A percentile compares a stretch with the other conserved stretches of the same genome.
phyloP scores from a whole-genome alignment of 1,140 invertebrate genomes.

The Scaptomyza hsui region DNA sequence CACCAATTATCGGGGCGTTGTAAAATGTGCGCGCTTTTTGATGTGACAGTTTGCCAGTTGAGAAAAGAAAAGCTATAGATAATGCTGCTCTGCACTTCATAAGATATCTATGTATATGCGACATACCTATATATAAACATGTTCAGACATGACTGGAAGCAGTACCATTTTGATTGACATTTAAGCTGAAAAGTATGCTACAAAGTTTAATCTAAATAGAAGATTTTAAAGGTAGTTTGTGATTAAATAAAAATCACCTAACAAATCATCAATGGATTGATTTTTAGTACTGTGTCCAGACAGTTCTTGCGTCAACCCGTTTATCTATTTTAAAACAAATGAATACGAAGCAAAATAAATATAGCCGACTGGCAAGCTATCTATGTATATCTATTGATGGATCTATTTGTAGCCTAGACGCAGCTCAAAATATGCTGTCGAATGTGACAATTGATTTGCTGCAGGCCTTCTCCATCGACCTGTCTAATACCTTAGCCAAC shows the following conservation, averaged over 20 bases:
- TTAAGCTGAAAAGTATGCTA: constrained; percentile 33
- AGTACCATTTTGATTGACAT: background rate
- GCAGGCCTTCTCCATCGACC: constrained; percentile 51
- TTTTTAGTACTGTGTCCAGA: constrained; percentile 3
- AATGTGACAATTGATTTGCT: constrained; percentile 75
- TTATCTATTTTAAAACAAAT: constrained; percentile 15
- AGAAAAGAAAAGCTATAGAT: constrained; percentile 24
- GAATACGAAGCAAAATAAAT: constrained; percentile 27
- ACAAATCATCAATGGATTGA: background rate
- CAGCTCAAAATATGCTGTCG: constrained; percentile 74
- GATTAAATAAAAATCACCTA: too few relatives aligned
- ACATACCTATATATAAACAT: constrained; percentile 4
- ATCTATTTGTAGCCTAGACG: constrained; percentile 53
- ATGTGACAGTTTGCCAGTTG: constrained; percentile 62
- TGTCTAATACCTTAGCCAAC: constrained; percentile 18
- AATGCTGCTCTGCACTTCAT: constrained; percentile 16
- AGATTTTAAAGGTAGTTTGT: too few relatives aligned
- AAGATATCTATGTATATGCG: constrained; percentile 4
- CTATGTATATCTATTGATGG: too few relatives aligned
- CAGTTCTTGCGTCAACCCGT: background rate
- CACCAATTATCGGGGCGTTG: constrained; percentile 76
- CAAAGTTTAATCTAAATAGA: too few relatives aligned
- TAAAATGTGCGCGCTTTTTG: constrained; percentile 73
- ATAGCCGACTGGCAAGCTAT: constrained; percentile 33
- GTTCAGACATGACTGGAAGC: background rate